These are phyloP conservation scores for Capitulum mitella DNA, from an alignment of 2,888 invertebrate species.

Conservation along the genomic window DNA sequence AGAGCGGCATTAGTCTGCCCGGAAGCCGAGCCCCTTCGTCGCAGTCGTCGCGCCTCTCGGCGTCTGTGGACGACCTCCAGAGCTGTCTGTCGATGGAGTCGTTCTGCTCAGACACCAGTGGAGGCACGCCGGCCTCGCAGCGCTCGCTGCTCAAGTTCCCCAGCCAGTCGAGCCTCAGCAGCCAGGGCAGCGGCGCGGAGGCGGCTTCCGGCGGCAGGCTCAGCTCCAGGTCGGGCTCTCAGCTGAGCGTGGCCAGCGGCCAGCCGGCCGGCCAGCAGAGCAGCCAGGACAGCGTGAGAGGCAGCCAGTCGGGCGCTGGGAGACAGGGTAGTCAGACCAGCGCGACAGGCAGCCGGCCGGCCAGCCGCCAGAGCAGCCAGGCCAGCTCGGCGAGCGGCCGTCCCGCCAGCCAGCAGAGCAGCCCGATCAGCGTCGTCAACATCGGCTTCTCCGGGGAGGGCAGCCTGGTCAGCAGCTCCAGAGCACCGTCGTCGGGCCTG, in stretches of 20 bases:
- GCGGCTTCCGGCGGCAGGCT: neutral
- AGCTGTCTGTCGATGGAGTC: slow-evolving; percentile 5
- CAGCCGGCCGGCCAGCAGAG: too few species aligned
- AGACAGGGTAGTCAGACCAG: too few species aligned
- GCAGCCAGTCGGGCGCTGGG: too few species aligned
- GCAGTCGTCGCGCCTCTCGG: neutral
- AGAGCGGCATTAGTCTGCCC: neutral
- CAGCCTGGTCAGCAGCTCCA: neutral
- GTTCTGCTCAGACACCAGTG: neutral
- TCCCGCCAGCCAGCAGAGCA: slow-evolving; percentile 1
- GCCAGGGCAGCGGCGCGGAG: neutral
- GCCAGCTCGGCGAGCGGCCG: neutral
- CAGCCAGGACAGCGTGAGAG: too few species aligned
- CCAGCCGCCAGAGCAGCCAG: neutral
- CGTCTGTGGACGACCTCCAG: neutral
- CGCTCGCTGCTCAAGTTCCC: neutral
- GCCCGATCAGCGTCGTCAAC: neutral
- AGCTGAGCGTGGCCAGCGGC: too few species aligned
- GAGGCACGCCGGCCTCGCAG: slow-evolving; percentile 9
- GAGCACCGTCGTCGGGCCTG: neutral
- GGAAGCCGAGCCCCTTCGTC: neutral
- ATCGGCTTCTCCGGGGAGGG: neutral
- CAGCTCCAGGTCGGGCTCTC: neutral
- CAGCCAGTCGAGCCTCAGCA: neutral
- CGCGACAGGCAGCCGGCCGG: too few species aligned